Base-by-base conservation (phyloP, 2,113 vertebrate genomes). In the Micromys minutus region DNA sequence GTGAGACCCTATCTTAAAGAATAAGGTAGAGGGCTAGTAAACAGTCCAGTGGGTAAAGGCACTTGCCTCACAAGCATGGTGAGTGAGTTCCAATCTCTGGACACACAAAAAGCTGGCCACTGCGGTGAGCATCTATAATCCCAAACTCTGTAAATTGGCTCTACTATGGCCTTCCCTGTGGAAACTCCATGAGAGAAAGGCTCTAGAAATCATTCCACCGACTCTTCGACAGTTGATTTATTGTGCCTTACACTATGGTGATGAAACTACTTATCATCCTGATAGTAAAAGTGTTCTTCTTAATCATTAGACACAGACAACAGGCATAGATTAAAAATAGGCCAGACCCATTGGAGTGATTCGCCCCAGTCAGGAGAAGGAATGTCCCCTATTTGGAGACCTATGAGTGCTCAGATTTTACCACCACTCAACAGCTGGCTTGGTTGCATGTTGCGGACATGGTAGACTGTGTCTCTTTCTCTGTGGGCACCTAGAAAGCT, bases 401-500 rank as follows among this genome's bases (percentile, higher is more conserved):
- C 3, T 8, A 8, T 26, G 29, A 12, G 11, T 63, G 74, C 69
- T 84, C 75, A 86, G 72, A 61, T 15, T 17, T 91, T 34, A 24
- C 2, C 19, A 67, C 61, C 76, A 39, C 39, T 67, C 13, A 84
- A 63, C 12, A 87, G 72, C 39, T 45, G 36, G 36, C 65, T 75
- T 7, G 17, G 11, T 11, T 65, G 52, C 7, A 50, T 52, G 63
- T 75, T 42, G 24, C 81, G 47, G 65, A 31, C 29, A 36, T 7
- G 17, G 1, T 15, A 0, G 29, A 31, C 21, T 29, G 39, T 84
- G 29, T 94, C 84, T 79, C 57, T 79, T 47, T 47, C 69, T 75
- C 74, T 47, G 63, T 63, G 86, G 80, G 50, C 24, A 59, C 74
- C 63, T 79, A 74, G 79, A 79, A 79, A 87, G 29, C 80, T 26